Conservation (phyloP, 2,113 vertebrate species). For the Procavia capensis region DNA sequence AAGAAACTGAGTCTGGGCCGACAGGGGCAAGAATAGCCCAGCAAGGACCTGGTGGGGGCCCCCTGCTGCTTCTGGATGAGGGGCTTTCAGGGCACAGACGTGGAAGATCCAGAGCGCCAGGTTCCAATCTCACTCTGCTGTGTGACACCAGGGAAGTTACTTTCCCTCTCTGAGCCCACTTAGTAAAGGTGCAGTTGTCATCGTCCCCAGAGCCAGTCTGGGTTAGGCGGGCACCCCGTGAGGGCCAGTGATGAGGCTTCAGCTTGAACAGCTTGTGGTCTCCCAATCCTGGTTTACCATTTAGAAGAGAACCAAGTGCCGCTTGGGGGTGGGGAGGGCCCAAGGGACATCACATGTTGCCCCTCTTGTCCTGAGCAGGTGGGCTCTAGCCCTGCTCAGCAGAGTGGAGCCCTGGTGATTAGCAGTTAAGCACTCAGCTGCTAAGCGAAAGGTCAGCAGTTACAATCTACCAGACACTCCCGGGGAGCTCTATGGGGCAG, state of each 20-base stretch:
- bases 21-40: background rate
- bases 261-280: background rate
- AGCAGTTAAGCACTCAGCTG: no score
- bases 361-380: no score
- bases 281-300: rapidly evolving
- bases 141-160: background rate
- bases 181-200: background rate
- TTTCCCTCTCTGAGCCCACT: background rate
- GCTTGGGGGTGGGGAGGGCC: rapidly evolving
- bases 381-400: no score
- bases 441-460: no score
- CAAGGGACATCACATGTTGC: no score
- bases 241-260: background rate
- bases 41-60: background rate
- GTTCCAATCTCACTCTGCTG: background rate
- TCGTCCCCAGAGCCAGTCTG: background rate
- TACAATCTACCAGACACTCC: no score
- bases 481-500: no score
- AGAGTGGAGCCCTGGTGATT: no score
- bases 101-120: background rate
- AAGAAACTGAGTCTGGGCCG: background rate
- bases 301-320: rapidly evolving
- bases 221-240: rapidly evolving
- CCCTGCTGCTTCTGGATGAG: background rate
- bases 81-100: rapidly evolving